Percentiles rank a stretch among this genome's conserved stretches.
Conservation (phyloP, 2,888 invertebrate genomes). For the Euzetes globulus region DNA sequence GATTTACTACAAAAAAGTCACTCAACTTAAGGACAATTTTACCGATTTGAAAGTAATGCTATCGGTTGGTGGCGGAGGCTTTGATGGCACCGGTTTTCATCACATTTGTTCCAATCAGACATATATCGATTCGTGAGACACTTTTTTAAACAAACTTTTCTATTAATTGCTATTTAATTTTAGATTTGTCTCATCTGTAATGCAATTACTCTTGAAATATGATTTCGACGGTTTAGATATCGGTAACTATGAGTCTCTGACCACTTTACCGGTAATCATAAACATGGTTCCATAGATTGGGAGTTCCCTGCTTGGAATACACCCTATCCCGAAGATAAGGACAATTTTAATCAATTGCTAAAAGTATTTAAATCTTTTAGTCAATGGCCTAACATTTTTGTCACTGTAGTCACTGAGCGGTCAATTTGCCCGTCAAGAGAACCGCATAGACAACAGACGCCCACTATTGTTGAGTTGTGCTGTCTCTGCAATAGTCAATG, state of each 20-base stretch:
- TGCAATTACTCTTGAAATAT: conserved; percentile 41
- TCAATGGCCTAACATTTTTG: not conserved
- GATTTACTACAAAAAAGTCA: conserved; percentile 17
- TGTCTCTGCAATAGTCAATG: conserved; percentile 66
- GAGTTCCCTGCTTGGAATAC: conserved; percentile 67
- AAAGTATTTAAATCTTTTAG: conserved; percentile 58
- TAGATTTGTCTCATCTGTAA: conserved; percentile 43
- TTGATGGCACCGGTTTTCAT: not conserved
- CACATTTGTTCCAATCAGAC: not conserved
- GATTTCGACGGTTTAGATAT: conserved; percentile 45
- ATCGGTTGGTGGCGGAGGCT: conserved; percentile 48
- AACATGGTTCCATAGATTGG: conserved; percentile 44
- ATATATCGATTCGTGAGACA: not conserved
- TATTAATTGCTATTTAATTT: not conserved
- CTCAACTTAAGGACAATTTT: conserved; percentile 38
- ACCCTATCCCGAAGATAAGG: conserved; percentile 50
- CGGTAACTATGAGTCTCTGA: not conserved
- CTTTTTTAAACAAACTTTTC: no score
- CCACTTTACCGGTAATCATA: not conserved
- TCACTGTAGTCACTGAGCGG: not conserved
- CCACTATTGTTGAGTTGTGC: conserved; percentile 60
- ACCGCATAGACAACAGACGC: not conserved
- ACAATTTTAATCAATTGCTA: conserved; percentile 38
- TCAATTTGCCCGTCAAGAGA: not conserved
- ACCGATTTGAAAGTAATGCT: conserved; percentile 65